These are phyloP conservation scores for Lycophotia porphyrea DNA, from an alignment of 2,888 invertebrate genomes.

Conservation along the genomic window DNA sequence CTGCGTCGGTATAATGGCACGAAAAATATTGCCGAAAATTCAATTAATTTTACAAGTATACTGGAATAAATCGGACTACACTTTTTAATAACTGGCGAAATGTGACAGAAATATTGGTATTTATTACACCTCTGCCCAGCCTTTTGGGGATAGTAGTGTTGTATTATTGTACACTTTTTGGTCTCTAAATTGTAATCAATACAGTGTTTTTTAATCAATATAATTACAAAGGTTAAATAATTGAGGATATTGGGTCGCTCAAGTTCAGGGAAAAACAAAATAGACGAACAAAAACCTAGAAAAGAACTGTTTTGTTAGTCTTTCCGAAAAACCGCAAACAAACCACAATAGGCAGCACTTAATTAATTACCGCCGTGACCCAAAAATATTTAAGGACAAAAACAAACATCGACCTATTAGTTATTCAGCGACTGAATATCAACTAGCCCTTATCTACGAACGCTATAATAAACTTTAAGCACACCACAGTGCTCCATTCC, in stretches of 20 bases:
- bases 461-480: slow-evolving; percentile 80
- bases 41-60: slow-evolving; percentile 21
- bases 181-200: not conserved
- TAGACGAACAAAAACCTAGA: not conserved
- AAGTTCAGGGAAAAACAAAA: not conserved
- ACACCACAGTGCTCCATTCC: slow-evolving; percentile 81
- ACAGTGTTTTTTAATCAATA: not conserved
- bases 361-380: slow-evolving; percentile 62
- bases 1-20: slow-evolving; percentile 43
- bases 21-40: slow-evolving; percentile 24
- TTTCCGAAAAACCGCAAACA: slow-evolving; percentile 25
- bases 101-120: not conserved
- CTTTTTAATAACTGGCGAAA: not conserved
- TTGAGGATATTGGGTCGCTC: not conserved
- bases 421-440: slow-evolving; percentile 76
- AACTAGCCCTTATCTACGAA: slow-evolving; percentile 83
- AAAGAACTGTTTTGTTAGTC: not conserved
- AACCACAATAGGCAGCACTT: slow-evolving; percentile 11
- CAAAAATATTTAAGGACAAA: slow-evolving; percentile 65
- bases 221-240: not conserved
- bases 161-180: not conserved
- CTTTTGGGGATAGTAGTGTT: not conserved
- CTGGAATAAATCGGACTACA: not conserved
- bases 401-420: slow-evolving; percentile 71
- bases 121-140: not conserved